Base-by-base conservation (phyloP, 1,140 invertebrate genomes). In the Alviniconcha marisindica region DNA sequence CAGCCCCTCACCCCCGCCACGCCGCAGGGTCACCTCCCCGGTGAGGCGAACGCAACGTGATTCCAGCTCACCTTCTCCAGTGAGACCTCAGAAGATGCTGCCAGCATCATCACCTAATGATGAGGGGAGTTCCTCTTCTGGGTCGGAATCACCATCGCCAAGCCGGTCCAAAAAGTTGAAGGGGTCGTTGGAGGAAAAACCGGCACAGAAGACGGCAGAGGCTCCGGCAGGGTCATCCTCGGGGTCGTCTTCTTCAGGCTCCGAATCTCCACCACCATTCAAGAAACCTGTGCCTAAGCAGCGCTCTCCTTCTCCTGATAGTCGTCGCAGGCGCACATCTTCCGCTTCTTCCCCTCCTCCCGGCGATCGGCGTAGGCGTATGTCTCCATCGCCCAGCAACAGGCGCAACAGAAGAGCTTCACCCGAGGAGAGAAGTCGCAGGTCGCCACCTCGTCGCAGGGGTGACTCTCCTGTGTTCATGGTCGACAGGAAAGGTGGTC, bases 241-340 rank as follows among this genome's bases (percentile, higher is more conserved):
- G 0, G 42, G 18, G 0, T 76, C 78, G 0, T 80, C 84, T 40
- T 80, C 74, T 10, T 85, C 79, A n/a, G 74, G 56, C 14, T 85
- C 84, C 33, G 71, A 77, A 42, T 85, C 84, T 12, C 60, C 84
- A 7, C 84, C 84, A 5, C 56, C 78, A 12, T 63, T 80, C 56
- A 80, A 80, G 38, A 80, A 80, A 24, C 69, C 74, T 33, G 40
- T 24, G 15, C 31, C 56, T n/a, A 69, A 44, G 36, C 83, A 78
- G 66, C 60, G 76, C 31, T 76, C 71, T 31, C 40, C 81, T 36
- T 84, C 83, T 10, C 83, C 83, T 15, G 60, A 48, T 12, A 31
- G n/a, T 12, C 60, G 24, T 31, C 76, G 48, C 44, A 78, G 77
- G 24, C 42, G 76, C 15, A 71, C 33, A 2, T 71, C 63, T n/a